Evolutionary conservation across 2,113 vertebrate genomes (phyloP).

Genomic region (Lepisosteus osseus): DNA sequence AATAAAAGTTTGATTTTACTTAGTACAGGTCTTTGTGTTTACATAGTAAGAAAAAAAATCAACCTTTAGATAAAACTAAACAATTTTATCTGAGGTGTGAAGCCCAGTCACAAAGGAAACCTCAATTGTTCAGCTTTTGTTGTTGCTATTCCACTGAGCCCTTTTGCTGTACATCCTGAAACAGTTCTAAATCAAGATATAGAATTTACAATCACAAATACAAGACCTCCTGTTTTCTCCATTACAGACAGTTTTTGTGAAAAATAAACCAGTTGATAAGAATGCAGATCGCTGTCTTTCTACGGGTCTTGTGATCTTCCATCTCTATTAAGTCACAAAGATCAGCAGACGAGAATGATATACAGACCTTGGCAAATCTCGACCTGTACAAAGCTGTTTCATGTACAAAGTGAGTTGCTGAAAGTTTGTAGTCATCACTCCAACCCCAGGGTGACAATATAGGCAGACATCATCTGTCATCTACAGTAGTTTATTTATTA

Average conservation of each 20-base stretch:
- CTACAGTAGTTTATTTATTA: not conserved
- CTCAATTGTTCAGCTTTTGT: too few species aligned
- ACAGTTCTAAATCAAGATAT: not conserved
- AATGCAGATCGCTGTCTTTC: not conserved
- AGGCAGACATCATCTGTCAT: slow-evolving; percentile 50
- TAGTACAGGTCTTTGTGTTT: too few species aligned
- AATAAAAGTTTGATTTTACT: too few species aligned
- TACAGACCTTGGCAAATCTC: slow-evolving; percentile 34
- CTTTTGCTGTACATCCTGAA: not conserved
- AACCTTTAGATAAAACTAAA: too few species aligned
- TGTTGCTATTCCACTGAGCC: too few species aligned
- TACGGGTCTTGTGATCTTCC: not conserved
- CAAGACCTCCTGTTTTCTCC: not conserved
- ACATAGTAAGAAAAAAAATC: too few species aligned
- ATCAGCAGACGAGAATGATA: too few species aligned
- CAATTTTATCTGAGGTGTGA: too few species aligned
- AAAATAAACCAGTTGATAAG: not conserved
- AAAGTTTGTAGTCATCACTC: slow-evolving; percentile 66
- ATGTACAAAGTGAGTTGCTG: slow-evolving; percentile 50
- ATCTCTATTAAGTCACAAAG: not conserved
- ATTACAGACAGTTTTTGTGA: not conserved
- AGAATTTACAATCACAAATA: not conserved
- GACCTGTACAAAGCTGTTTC: slow-evolving; percentile 50
- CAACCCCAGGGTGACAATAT: slow-evolving; percentile 58
- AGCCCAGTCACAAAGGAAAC: too few species aligned